Evolutionary conservation across 2,888 invertebrate species (phyloP).

Genomic region (Apamea crenata): DNA sequence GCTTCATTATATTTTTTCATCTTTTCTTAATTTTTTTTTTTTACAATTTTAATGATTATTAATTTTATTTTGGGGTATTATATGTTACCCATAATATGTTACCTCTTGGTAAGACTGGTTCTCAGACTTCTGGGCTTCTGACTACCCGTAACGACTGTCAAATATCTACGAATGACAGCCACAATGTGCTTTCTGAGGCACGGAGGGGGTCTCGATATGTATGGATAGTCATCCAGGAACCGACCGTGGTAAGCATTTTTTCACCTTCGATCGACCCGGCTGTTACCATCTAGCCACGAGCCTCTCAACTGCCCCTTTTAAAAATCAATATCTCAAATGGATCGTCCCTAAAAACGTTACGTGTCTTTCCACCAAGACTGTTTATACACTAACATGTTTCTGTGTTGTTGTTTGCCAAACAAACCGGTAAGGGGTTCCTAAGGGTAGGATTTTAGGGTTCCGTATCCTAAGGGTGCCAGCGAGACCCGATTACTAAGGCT

Average conservation of each 20-base stretch:
- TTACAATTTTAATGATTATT: too few species aligned
- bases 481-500: too few species aligned
- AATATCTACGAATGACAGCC: background rate
- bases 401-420: conserved; percentile 55
- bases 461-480: background rate
- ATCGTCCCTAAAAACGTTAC: conserved; percentile 18
- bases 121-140: background rate
- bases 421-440: conserved; percentile 34
- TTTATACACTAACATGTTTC: conserved; percentile 33
- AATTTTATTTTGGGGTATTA: too few species aligned
- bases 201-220: background rate
- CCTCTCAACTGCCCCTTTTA: background rate
- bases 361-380: conserved; percentile 21
- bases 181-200: background rate
- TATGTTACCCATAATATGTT: too few species aligned
- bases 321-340: background rate
- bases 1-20: too few species aligned
- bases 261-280: background rate
- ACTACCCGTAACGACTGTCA: background rate
- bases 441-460: conserved; percentile 13
- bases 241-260: too few species aligned
- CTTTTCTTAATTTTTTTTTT: too few species aligned
- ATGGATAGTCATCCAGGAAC: background rate
- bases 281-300: background rate
- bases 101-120: background rate